A percentile compares a stretch with the other conserved stretches of the same genome.
Evolutionary conservation across 2,888 invertebrate species (phyloP).

Genomic region (Chymomyza fuscimana): DNA sequence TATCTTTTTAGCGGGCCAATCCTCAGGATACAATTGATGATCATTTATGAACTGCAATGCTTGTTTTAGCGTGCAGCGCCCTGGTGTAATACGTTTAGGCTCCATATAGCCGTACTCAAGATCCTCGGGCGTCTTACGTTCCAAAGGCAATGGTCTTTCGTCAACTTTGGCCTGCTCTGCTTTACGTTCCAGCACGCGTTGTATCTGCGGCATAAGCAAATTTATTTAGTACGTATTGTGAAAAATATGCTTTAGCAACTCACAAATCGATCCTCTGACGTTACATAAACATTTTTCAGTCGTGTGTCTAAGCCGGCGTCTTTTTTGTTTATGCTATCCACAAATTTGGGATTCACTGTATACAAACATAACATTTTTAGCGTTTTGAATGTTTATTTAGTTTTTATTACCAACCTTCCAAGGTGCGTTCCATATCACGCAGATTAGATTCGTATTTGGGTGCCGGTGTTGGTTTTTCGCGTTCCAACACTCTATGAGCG

Average conservation of each 20-base stretch:
- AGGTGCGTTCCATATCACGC: conserved; percentile 83
- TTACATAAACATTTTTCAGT: conserved; percentile 87
- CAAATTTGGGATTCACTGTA: conserved; percentile 82
- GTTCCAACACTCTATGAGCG: conserved; percentile 86
- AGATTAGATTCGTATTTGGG: conserved; percentile 84
- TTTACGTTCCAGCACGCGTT: conserved; percentile 66
- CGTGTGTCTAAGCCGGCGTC: conserved; percentile 83
- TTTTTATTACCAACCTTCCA: conserved; percentile 78
- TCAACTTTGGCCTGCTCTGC: conserved; percentile 58
- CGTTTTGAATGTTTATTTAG: neutral
- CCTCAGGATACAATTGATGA: conserved; percentile 83
- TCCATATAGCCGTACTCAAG: conserved; percentile 86
- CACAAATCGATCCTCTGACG: conserved; percentile 83
- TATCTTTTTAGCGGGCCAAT: conserved; percentile 82
- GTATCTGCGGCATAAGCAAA: conserved; percentile 56
- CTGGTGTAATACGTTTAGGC: conserved; percentile 82
- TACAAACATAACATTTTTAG: neutral
- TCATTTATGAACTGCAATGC: conserved; percentile 85
- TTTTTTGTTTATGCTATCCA: conserved; percentile 84
- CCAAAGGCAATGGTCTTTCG: conserved; percentile 82
- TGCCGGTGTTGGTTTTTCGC: conserved; percentile 85
- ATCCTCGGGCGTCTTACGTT: conserved; percentile 80
- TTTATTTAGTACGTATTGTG: neutral
- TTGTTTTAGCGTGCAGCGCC: conserved; percentile 84
- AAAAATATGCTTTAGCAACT: conserved; percentile 67